Evolutionary conservation across 2,113 vertebrate genomes (phyloP).

Genomic region (Eulemur rufifrons): DNA sequence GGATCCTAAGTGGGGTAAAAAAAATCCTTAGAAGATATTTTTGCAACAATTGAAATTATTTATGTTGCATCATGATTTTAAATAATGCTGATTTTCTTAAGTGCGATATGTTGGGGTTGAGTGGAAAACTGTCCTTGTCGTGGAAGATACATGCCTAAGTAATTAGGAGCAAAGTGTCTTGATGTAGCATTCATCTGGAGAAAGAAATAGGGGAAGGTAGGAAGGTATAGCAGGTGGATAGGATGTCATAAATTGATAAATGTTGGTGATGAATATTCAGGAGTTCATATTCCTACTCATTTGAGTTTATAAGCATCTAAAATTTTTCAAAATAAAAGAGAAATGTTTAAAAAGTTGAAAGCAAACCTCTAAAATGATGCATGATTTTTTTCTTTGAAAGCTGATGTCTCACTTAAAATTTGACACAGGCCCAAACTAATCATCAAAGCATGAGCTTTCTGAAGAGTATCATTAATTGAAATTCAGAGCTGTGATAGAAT

Average conservation of each 20-base stretch:
- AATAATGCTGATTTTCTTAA: slow-evolving; percentile 21
- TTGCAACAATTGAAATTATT: not conserved
- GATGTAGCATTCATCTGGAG: not conserved
- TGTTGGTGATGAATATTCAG: not conserved
- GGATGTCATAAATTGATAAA: not conserved
- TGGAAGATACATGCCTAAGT: not conserved
- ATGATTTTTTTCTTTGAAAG: slow-evolving; percentile 57
- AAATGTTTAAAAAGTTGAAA: slow-evolving; percentile 26
- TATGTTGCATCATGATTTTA: not conserved
- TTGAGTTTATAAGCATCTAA: not conserved
- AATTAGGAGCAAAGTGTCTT: not conserved
- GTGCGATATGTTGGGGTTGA: not conserved
- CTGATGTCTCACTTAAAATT: slow-evolving; percentile 71
- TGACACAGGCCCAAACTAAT: slow-evolving; percentile 68
- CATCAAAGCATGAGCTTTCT: slow-evolving; percentile 64
- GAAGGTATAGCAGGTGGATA: not conserved
- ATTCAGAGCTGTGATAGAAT: slow-evolving; percentile 65
- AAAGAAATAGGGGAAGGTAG: not conserved
- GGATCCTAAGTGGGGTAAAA: not conserved
- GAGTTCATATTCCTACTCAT: not conserved
- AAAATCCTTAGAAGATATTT: not conserved
- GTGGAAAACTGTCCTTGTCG: not conserved
- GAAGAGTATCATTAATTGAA: slow-evolving; percentile 75
- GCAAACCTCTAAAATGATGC: slow-evolving; percentile 48
- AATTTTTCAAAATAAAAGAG: slow-evolving; percentile 38